Evolutionary conservation across 2,113 vertebrate species (phyloP).

Genomic region (Notarius quadriscutis): DNA sequence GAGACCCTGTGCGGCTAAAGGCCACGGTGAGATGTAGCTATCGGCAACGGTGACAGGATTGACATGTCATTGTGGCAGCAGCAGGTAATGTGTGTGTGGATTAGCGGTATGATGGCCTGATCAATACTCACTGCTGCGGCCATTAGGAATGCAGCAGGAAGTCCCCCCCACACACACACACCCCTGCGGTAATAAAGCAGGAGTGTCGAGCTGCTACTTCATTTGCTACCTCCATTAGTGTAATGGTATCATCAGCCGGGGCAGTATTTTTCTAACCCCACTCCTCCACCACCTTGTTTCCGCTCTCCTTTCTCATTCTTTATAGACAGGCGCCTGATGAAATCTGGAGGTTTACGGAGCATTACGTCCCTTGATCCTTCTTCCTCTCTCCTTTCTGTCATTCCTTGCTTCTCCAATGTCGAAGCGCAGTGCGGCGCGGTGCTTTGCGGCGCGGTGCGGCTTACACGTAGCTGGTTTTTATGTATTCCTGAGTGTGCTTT

Average conservation of each 20-base stretch:
- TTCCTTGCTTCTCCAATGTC: constrained; percentile 58
- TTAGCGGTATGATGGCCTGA: constrained; percentile 97
- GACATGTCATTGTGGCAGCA: constrained; percentile 83
- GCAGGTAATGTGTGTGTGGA: constrained; percentile 97
- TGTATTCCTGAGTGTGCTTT: constrained; percentile 76
- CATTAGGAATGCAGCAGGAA: constrained; percentile 96
- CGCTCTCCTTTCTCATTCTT: constrained; percentile 41
- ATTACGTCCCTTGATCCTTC: constrained; percentile 58
- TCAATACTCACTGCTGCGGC: constrained; percentile 90
- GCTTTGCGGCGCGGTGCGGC: constrained; percentile 49
- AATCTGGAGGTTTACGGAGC: constrained; percentile 72
- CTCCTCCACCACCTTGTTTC: constrained; percentile 38
- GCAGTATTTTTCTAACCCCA: constrained; percentile 76
- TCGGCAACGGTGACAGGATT: constrained; percentile 77
- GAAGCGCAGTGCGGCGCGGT: not conserved
- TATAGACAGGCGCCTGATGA: constrained; percentile 83
- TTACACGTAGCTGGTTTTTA: constrained; percentile 68
- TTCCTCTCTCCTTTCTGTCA: constrained; percentile 51
- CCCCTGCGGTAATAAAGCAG: constrained; percentile 93
- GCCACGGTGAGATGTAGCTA: constrained; percentile 73
- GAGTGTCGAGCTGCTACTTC: constrained; percentile 93
- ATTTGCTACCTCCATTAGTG: constrained; percentile 96
- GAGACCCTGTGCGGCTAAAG: constrained; percentile 51
- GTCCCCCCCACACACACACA: constrained; percentile 76
- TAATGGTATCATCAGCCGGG: constrained; percentile 94